Percentiles rank a stretch among this genome's conserved stretches.
Conservation (phyloP, 1,140 invertebrate species). For the Dendroctonus ponderosae region DNA sequence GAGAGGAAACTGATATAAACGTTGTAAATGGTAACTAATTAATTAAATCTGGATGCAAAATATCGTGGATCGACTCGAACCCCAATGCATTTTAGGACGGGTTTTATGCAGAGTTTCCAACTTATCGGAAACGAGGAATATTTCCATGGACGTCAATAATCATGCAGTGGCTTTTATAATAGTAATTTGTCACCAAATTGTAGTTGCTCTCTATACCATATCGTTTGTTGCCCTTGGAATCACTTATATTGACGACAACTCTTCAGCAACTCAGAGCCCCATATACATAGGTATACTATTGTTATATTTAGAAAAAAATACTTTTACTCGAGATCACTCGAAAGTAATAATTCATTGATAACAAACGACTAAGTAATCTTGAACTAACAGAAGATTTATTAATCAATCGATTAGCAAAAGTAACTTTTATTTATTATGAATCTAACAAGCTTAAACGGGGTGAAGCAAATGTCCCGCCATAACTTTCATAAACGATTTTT, state of each 20-base stretch:
- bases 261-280: conserved; percentile 24
- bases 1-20: conserved; percentile 29
- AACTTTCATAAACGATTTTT: no score
- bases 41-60: not conserved
- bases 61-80: not conserved
- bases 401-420: no score
- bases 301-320: not conserved
- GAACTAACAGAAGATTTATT: not conserved
- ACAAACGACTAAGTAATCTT: not conserved
- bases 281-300: conserved; percentile 24
- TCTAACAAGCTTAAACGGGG: no score
- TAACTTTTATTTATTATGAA: no score
- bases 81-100: conserved; percentile 16
- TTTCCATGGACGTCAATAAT: conserved; percentile 18
- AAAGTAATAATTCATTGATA: not conserved
- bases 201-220: conserved; percentile 59
- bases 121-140: not conserved
- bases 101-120: conserved; percentile 14
- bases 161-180: conserved; percentile 52
- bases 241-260: conserved; percentile 65
- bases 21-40: conserved; percentile 17
- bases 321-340: not conserved
- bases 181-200: conserved; percentile 60
- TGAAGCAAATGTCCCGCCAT: no score
- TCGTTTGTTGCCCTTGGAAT: conserved; percentile 65